Conservation (phyloP, 2,113 vertebrate species). For the Lichenostomus cassidix region DNA sequence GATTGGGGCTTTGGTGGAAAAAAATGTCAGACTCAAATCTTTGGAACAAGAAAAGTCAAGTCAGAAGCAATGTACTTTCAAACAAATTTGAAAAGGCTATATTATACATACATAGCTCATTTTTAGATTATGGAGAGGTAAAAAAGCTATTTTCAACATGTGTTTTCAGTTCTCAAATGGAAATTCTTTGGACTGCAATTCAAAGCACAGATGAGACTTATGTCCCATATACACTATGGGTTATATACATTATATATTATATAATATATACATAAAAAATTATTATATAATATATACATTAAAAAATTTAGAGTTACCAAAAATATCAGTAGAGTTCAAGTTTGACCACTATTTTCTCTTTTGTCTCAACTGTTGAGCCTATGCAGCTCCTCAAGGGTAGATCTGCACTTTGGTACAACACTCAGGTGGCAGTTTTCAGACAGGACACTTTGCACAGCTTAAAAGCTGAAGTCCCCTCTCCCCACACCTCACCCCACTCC, state of each 20-base stretch:
- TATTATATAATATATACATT: too few species aligned
- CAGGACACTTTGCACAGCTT: not conserved
- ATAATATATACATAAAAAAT: too few species aligned
- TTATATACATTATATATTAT: too few species aligned
- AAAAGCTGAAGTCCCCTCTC: not conserved
- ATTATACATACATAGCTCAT: not conserved
- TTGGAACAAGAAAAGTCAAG: not conserved
- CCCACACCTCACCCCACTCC: accelerated
- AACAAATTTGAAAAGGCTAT: not conserved
- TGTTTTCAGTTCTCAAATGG: not conserved
- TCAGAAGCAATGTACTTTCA: not conserved
- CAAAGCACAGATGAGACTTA: not conserved
- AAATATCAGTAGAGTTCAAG: not conserved
- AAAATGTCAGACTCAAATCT: not conserved
- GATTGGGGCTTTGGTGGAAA: not conserved
- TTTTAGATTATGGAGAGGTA: not conserved
- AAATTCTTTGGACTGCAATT: not conserved
- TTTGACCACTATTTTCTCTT: not conserved
- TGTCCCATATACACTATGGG: not conserved
- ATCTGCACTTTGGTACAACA: accelerated
- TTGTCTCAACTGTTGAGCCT: not conserved
- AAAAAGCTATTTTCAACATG: not conserved
- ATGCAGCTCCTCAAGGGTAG: not conserved
- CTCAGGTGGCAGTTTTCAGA: not conserved
- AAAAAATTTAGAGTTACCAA: not conserved